phyloP scores from a whole-genome alignment of 2,888 invertebrate genomes.

The Doris montereyensis region DNA sequence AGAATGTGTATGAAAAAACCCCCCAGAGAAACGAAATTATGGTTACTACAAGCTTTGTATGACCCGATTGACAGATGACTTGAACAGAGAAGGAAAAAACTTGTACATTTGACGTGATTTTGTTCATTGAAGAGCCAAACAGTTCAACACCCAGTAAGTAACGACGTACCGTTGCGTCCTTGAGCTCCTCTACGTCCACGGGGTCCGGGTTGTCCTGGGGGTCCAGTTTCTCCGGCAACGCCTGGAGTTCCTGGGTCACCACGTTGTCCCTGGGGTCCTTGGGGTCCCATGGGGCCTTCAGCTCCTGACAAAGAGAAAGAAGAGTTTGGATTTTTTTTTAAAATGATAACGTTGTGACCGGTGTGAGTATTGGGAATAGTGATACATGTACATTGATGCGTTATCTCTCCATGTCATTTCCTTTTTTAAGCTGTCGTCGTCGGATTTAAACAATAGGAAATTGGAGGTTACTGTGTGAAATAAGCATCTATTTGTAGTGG shows the following conservation, averaged over 20 bases:
- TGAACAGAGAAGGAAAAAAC: neutral
- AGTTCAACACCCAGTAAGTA: no score
- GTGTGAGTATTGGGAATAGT: no score
- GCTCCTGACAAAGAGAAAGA: constrained; percentile 75
- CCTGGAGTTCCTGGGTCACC: constrained; percentile 85
- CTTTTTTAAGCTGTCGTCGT: no score
- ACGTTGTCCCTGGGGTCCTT: constrained; percentile 82
- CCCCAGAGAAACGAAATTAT: neutral
- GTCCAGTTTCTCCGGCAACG: constrained; percentile 67
- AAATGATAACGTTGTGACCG: neutral
- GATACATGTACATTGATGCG: no score
- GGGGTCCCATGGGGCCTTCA: constrained; percentile 76
- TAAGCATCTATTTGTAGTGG: no score
- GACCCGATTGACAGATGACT: neutral
- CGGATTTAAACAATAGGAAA: no score
- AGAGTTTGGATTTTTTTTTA: neutral
- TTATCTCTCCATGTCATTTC: no score
- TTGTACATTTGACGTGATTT: no score
- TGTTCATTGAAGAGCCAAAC: no score
- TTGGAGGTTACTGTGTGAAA: no score
- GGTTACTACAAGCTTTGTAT: neutral
- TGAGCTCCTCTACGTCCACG: constrained; percentile 47
- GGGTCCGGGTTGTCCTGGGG: constrained; percentile 52
- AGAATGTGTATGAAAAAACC: neutral
- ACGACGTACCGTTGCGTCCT: constrained; percentile 40